These are phyloP conservation scores for Centropristis striata DNA, from an alignment of 2,113 vertebrate genomes.

Conservation along the genomic window DNA sequence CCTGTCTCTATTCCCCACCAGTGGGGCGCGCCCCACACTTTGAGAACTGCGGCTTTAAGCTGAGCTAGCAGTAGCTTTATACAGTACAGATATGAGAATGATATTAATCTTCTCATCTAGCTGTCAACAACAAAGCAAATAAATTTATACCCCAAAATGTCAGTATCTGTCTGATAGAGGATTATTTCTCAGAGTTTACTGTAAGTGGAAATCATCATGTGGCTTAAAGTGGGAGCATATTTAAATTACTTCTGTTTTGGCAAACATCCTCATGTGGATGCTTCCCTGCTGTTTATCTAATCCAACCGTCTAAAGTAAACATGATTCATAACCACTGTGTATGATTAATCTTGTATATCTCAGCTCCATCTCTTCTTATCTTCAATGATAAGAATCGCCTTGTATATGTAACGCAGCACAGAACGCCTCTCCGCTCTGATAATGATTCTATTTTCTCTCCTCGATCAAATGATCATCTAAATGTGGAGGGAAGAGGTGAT, in stretches of 20 bases:
- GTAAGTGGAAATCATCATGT: background rate
- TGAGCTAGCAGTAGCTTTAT: background rate
- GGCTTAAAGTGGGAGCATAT: background rate
- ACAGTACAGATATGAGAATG: background rate
- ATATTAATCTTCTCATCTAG: background rate
- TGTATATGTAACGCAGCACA: background rate
- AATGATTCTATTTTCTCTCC: slow-evolving; percentile 27
- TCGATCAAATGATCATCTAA: slow-evolving; percentile 46
- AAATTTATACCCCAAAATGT: background rate
- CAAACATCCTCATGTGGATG: background rate
- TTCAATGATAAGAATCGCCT: background rate
- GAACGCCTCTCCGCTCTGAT: background rate
- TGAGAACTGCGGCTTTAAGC: no score
- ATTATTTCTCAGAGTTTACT: background rate
- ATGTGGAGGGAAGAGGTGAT: slow-evolving; percentile 46
- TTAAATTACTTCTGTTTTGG: slow-evolving; percentile 11
- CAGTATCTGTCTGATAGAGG: background rate
- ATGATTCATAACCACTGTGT: slow-evolving; percentile 33
- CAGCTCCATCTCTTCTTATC: slow-evolving; percentile 8
- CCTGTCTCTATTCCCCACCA: no score
- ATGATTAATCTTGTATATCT: slow-evolving; percentile 3
- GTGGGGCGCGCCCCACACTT: no score
- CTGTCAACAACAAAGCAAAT: background rate
- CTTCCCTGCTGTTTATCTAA: slow-evolving; percentile 2
- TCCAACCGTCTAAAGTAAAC: slow-evolving; percentile 25